These are phyloP conservation scores for Typhlomys cinereus DNA, from an alignment of 2,113 vertebrate species.

Conservation along the genomic window DNA sequence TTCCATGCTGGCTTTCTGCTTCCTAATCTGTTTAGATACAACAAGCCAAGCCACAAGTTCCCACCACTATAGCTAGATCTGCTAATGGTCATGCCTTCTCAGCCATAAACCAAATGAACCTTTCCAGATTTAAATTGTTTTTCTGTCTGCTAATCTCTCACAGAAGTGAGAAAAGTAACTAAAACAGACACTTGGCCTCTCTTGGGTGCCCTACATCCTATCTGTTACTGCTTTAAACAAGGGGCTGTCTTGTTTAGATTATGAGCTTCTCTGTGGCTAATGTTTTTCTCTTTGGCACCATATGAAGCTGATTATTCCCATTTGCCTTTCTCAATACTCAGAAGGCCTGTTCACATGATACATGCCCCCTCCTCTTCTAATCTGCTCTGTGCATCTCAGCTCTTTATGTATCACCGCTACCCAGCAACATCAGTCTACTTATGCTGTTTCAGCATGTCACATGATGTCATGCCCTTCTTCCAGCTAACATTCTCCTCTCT, in stretches of 20 bases:
- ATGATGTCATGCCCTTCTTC: not conserved
- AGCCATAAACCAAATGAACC: not conserved
- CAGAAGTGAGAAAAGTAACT: not conserved
- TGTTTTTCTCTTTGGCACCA: not conserved
- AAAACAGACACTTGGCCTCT: not conserved
- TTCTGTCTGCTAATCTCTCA: not conserved
- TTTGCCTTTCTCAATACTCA: not conserved
- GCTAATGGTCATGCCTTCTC: not conserved
- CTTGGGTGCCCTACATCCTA: not conserved
- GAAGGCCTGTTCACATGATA: not conserved
- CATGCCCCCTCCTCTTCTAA: not conserved
- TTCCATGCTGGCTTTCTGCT: not conserved
- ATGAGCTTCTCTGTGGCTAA: not conserved
- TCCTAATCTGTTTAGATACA: not conserved
- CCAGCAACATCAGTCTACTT: too few relatives aligned
- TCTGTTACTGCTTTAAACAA: not conserved
- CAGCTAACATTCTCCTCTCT: not conserved
- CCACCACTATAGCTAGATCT: not conserved
- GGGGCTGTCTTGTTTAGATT: not conserved
- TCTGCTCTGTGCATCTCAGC: not conserved
- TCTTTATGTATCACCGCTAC: not conserved
- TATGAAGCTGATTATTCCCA: not conserved
- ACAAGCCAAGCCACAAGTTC: not conserved
- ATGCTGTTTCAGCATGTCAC: too few relatives aligned
- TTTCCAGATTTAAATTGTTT: not conserved